Percentiles rank a stretch among this genome's conserved stretches.
These are phyloP conservation scores for Chlorops oryzae DNA, from an alignment of 1,140 invertebrate genomes.

Conservation along the genomic window DNA sequence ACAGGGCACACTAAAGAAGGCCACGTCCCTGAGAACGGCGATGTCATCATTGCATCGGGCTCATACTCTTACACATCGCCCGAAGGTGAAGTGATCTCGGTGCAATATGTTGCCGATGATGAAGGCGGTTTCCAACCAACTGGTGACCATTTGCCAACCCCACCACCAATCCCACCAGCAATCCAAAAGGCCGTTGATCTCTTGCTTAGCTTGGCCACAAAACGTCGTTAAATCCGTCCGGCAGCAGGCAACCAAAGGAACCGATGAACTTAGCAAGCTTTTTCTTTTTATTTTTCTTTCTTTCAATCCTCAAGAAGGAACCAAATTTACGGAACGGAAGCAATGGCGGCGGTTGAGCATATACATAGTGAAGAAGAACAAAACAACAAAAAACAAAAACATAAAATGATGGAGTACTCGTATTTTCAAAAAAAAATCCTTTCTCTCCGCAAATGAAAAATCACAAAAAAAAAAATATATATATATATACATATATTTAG, in stretches of 20 bases:
- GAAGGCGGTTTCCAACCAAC: conserved; percentile 66
- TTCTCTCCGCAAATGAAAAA: no score
- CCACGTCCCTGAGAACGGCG: conserved; percentile 53
- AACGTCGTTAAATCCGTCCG: conserved; percentile 27
- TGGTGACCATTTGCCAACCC: conserved; percentile 66
- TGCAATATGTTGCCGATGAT: conserved; percentile 74
- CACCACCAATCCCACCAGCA: conserved; percentile 68
- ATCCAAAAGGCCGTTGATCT: conserved; percentile 69
- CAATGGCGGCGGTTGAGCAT: no score
- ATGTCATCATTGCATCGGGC: conserved; percentile 62
- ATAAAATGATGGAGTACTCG: no score
- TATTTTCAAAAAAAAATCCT: no score
- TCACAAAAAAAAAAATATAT: no score
- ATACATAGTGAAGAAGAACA: no score
- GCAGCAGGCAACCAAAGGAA: no score
- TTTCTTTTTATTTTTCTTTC: no score
- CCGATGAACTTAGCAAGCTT: conserved; percentile 3
- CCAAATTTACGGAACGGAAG: no score
- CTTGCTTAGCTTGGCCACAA: conserved; percentile 48
- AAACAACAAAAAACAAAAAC: no score
- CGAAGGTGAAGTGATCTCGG: conserved; percentile 67
- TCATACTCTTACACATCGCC: conserved; percentile 76
- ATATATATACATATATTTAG: no score
- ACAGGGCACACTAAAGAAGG: conserved; percentile 60
- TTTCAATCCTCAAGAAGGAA: no score